Evolutionary conservation across 2,797 vertebrate genomes (phyloP).

Genomic region (Anniella stebbinsi): DNA sequence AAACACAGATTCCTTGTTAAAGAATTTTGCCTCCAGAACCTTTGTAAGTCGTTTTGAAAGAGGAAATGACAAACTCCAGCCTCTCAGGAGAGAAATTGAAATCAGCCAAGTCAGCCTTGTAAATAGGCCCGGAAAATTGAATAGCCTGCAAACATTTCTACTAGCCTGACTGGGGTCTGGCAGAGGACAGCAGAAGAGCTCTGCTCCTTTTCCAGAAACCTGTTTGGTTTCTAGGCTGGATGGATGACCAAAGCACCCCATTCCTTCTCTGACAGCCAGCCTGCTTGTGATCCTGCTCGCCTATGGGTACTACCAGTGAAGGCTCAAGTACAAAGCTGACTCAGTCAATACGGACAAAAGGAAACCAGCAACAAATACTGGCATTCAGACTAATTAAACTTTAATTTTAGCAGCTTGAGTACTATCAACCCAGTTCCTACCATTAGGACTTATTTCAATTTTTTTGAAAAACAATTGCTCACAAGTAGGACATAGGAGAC

Average conservation of each 20-base stretch:
- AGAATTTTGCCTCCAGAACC: neutral
- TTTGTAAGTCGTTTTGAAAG: constrained; percentile 10
- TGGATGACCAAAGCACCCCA: neutral
- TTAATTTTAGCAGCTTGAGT: constrained; percentile 31
- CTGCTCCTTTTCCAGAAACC: neutral
- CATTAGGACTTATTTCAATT: neutral
- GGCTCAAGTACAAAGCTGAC: neutral
- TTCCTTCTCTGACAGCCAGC: neutral
- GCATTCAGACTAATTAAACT: neutral
- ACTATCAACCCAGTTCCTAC: constrained; percentile 23
- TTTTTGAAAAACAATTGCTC: neutral
- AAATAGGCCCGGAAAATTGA: neutral
- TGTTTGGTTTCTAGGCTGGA: neutral
- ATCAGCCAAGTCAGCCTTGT: neutral
- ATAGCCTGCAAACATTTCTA: neutral
- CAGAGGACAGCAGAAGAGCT: neutral
- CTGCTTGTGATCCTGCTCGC: neutral
- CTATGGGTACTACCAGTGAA: neutral
- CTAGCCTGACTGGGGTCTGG: neutral
- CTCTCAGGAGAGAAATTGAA: neutral
- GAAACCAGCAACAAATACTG: neutral
- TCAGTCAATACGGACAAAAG: neutral
- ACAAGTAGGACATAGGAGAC: no score
- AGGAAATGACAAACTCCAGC: neutral
- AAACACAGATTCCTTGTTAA: neutral